phyloP scores from a whole-genome alignment of 2,113 vertebrate genomes.

The Periophthalmus modestus region DNA sequence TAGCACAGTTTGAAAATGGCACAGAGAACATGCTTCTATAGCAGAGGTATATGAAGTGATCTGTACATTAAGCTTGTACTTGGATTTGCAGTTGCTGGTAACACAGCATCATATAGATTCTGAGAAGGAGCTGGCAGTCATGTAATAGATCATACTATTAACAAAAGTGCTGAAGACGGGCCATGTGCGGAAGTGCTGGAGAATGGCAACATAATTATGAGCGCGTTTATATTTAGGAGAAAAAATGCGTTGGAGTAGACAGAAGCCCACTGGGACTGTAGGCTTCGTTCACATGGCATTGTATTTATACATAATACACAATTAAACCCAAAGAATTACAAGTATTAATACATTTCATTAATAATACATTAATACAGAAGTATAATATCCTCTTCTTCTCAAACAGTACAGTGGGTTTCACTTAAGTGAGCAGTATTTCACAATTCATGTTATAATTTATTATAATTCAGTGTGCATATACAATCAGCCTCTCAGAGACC shows the following conservation, averaged over 20 bases:
- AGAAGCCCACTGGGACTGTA: conserved; percentile 52
- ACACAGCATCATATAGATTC: not conserved
- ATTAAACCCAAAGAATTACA: conserved; percentile 59
- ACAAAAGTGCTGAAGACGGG: conserved; percentile 1
- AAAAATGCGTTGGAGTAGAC: conserved; percentile 31
- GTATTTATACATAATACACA: conserved; percentile 69
- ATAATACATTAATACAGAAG: no score
- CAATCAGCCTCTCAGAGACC: conserved; percentile 44
- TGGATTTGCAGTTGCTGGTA: not conserved
- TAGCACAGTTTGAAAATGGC: not conserved
- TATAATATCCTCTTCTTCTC: no score
- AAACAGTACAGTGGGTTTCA: no score
- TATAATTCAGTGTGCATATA: conserved; percentile 46
- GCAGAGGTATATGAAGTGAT: not conserved
- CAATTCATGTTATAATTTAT: conserved; percentile 3
- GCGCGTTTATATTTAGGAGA: conserved; percentile 26
- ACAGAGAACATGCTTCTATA: not conserved
- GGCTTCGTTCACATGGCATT: conserved; percentile 71
- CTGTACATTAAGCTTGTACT: not conserved
- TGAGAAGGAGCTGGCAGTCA: conserved; percentile 4
- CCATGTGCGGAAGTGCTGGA: conserved; percentile 11
- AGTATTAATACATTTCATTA: conserved; percentile 14
- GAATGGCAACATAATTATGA: conserved; percentile 37
- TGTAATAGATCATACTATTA: conserved; percentile 6
- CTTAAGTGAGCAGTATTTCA: no score